Base-by-base conservation (phyloP, 2,888 invertebrate species). In the Eilema caniola region DNA sequence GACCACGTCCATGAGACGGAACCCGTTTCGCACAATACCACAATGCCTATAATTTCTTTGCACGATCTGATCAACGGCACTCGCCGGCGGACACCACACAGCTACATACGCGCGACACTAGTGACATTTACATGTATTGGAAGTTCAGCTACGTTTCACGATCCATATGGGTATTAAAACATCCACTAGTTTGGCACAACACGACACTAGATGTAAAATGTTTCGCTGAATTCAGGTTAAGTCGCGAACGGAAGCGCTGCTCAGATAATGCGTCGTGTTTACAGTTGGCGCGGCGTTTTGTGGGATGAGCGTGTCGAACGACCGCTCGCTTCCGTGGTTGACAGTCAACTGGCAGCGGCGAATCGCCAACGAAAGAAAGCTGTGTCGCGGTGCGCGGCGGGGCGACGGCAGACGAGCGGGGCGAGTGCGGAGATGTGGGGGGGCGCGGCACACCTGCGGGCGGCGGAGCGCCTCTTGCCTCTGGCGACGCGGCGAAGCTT, bases 201-300 rank as follows among this genome's bases (percentile, higher is more conserved):
- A 93, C 93, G 89, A 93, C 91, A 93, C 92, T 88, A 83, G 80
- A 81, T 83, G 84, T 83, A 81, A 88, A 88, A 85, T 85, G 79
- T 83, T 84, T 85, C 84, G 85, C 88, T 88, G 85, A 89, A 92
- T 91, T 90, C 88, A 90, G 91, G 91, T 92, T 92, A 90, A 85
- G 86, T 90, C 89, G 90, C 90, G 89, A 92, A 90, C 91, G 92
- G 92, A 93, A 92, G 90, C 93, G 88, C 86, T 85, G 86, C 87
- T 88, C 88, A 89, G 90, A 89, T 90, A 90, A 86, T 92, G 91
- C 93, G 93, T 93, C 93, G 93, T 95, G 95, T 94, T 94, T 94
- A 93, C 92, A 91, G 91, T 94, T 94, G 90, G 89, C 92, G 94
- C 93, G 93, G 89, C 88, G 90, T 87, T 90, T 88, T 83, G 78